phyloP scores from a whole-genome alignment of 2,888 invertebrate genomes.

The Aporophyla nigra region DNA sequence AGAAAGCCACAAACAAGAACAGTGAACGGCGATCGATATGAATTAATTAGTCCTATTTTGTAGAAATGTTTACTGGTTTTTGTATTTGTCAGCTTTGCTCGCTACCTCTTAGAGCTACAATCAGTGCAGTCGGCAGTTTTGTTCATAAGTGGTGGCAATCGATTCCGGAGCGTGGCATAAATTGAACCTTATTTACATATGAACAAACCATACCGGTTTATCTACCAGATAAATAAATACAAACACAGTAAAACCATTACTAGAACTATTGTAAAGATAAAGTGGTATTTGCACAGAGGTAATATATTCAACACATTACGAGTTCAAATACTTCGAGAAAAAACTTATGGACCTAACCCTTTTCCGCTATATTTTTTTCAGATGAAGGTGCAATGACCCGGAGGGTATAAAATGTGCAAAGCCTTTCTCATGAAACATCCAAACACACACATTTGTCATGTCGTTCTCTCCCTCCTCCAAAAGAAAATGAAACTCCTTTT shows the following conservation, averaged over 20 bases:
- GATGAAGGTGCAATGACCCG: slow-evolving; percentile 31
- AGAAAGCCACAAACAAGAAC: background rate
- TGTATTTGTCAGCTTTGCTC: too few relatives aligned
- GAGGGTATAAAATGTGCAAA: slow-evolving; percentile 42
- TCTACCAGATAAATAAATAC: slow-evolving; percentile 22
- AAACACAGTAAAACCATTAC: slow-evolving; percentile 26
- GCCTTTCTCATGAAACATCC: slow-evolving; percentile 55
- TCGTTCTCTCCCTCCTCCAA: slow-evolving; percentile 23
- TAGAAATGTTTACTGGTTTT: too few relatives aligned
- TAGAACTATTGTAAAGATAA: slow-evolving; percentile 19
- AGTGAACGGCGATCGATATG: background rate
- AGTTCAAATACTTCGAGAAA: slow-evolving; percentile 17
- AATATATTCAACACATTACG: slow-evolving; percentile 29
- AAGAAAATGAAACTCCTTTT: slow-evolving; percentile 58
- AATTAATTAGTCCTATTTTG: background rate
- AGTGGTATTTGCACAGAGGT: slow-evolving; percentile 11
- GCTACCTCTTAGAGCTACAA: background rate
- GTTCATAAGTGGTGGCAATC: background rate
- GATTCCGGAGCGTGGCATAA: background rate
- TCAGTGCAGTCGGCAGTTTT: background rate
- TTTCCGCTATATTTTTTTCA: slow-evolving; percentile 18
- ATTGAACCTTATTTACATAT: slow-evolving; percentile 4
- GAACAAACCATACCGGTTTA: background rate
- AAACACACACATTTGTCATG: slow-evolving; percentile 56
- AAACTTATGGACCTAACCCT: slow-evolving; percentile 16